Percentiles rank a stretch among this genome's conserved stretches.
Evolutionary conservation across 2,888 invertebrate genomes (phyloP).

Genomic region (Cerceris ruficornis): DNA sequence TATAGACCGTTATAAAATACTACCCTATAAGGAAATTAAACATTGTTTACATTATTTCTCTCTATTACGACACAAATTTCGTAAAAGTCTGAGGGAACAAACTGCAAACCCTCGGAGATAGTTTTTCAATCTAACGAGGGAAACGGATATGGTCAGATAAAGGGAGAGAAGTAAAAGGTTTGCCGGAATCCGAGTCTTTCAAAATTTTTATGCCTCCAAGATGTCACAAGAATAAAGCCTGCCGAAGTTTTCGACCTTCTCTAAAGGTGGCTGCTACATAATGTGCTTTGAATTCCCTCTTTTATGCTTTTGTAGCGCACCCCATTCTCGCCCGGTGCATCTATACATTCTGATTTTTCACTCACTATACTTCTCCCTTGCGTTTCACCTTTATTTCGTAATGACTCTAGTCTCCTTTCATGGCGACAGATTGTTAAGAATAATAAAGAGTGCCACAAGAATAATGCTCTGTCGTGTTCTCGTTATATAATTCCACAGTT

Average conservation of each 20-base stretch:
- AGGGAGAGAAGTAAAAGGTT: not conserved
- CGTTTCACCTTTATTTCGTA: slow-evolving; percentile 28
- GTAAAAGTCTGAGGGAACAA: not conserved
- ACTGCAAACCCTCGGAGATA: not conserved
- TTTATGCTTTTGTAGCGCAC: slow-evolving; percentile 58
- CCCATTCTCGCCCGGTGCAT: slow-evolving; percentile 31
- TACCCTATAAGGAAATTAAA: no score
- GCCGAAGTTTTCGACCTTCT: slow-evolving; percentile 54
- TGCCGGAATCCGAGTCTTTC: not conserved
- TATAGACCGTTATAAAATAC: no score
- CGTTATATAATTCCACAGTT: not conserved
- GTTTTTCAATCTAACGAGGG: slow-evolving; percentile 3
- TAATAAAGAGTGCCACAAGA: slow-evolving; percentile 32
- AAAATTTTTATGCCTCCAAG: slow-evolving; percentile 6
- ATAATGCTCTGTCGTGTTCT: slow-evolving; percentile 10
- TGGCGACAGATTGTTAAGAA: slow-evolving; percentile 41
- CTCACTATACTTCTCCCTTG: slow-evolving; percentile 19
- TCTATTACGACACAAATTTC: not conserved
- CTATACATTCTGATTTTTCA: slow-evolving; percentile 53
- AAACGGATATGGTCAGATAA: not conserved
- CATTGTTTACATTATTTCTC: no score
- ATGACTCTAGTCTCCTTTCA: slow-evolving; percentile 31
- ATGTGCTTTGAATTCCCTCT: slow-evolving; percentile 64
- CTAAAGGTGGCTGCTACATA: slow-evolving; percentile 63
- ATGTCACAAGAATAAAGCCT: slow-evolving; percentile 48